Evolutionary conservation across 2,797 vertebrate species (phyloP).

Genomic region (Coluber constrictor): DNA sequence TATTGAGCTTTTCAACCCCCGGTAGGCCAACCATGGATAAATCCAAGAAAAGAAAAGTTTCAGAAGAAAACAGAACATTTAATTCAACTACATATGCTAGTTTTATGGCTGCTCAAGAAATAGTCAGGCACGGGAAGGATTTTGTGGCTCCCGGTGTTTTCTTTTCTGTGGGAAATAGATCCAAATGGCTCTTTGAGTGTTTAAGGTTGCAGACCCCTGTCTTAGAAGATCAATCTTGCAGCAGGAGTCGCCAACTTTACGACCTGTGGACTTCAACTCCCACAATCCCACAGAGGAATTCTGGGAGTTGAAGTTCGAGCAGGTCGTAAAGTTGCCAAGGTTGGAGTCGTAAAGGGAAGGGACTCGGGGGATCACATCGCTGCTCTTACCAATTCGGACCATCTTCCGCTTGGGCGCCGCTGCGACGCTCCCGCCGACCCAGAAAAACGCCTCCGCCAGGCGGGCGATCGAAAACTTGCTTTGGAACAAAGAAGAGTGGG

Average conservation of each 20-base stretch:
- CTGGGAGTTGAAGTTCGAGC: not conserved
- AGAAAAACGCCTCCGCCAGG: constrained; percentile 81
- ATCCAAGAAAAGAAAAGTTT: too few species aligned
- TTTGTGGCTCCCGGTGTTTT: too few species aligned
- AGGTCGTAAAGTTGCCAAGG: not conserved
- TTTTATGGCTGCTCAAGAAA: too few species aligned
- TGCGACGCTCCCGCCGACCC: constrained; percentile 79
- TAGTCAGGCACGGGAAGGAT: too few species aligned
- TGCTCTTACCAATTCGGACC: constrained; percentile 83
- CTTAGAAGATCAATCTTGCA: not conserved
- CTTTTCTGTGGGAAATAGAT: too few species aligned
- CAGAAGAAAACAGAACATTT: too few species aligned
- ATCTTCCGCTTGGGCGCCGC: constrained; percentile 79
- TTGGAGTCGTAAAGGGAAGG: not conserved
- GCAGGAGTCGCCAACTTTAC: not conserved
- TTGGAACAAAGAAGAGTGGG: constrained; percentile 56
- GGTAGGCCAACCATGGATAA: too few species aligned
- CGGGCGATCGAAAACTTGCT: constrained; percentile 66
- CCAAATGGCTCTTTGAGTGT: too few species aligned
- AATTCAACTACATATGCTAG: too few species aligned
- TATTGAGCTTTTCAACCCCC: too few species aligned
- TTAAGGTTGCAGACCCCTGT: too few species aligned
- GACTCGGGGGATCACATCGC: not conserved
- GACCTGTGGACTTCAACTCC: not conserved
- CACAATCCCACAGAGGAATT: not conserved